phyloP scores from a whole-genome alignment of 1,140 invertebrate genomes.

The Aphidius ervi region DNA sequence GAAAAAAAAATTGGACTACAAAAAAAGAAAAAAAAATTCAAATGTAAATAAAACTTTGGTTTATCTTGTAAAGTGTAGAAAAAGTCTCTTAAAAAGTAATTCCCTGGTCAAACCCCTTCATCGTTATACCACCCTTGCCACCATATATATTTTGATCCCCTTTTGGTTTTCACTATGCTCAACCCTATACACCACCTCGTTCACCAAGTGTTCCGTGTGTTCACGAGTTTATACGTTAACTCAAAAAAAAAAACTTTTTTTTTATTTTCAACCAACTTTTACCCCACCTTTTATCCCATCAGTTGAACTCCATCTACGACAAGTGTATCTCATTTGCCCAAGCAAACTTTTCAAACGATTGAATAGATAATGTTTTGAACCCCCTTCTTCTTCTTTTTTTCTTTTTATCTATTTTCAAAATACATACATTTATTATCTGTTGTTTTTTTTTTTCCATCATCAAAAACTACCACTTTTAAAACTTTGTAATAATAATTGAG shows the following conservation, averaged over 20 bases:
- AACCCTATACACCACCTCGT: neutral
- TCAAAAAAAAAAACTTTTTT: constrained; percentile 7
- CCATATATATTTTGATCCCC: neutral
- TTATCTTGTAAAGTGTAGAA: constrained; percentile 20
- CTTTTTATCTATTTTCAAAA: too few species aligned
- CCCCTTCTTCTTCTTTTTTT: too few species aligned
- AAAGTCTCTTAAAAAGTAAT: constrained; percentile 20
- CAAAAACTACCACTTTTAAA: too few species aligned
- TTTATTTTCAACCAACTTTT: neutral
- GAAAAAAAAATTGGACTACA: neutral
- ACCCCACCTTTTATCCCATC: neutral
- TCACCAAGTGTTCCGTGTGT: constrained; percentile 10
- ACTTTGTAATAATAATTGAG: too few species aligned
- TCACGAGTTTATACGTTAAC: constrained; percentile 15
- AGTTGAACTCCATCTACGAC: constrained; percentile 7
- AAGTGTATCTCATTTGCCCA: constrained; percentile 20
- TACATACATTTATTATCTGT: too few species aligned
- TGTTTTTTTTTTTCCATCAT: too few species aligned
- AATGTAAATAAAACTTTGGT: constrained; percentile 19
- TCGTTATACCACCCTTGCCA: constrained; percentile 3
- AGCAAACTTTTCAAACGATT: constrained; percentile 9
- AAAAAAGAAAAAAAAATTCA: neutral
- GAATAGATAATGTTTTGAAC: neutral
- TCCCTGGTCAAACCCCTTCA: constrained; percentile 4
- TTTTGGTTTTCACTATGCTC: constrained; percentile 2